phyloP scores from a whole-genome alignment of 2,888 invertebrate species.

The Cephus rjabovi region DNA sequence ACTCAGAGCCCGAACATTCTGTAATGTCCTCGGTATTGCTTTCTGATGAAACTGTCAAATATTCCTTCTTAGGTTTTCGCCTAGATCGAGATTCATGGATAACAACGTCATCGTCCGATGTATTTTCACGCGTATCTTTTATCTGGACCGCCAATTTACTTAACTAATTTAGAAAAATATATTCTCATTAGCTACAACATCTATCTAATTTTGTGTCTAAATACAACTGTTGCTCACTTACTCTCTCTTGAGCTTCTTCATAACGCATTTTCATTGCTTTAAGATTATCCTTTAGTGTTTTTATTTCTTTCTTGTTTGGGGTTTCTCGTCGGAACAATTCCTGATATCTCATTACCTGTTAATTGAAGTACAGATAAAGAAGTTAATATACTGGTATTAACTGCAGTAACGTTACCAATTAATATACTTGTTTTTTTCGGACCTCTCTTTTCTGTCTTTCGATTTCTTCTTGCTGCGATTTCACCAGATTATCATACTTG shows the following conservation, averaged over 20 bases:
- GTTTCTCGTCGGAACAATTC: conserved; percentile 38
- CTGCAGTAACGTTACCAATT: not conserved
- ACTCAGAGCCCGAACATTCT: conserved; percentile 52
- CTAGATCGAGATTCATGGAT: conserved; percentile 15
- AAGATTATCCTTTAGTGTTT: conserved; percentile 26
- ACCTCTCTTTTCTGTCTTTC: conserved; percentile 46
- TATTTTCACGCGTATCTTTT: conserved; percentile 27
- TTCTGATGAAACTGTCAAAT: not conserved
- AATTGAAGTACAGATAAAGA: not conserved
- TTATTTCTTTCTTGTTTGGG: conserved; percentile 33
- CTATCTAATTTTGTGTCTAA: not conserved
- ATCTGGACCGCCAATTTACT: not conserved
- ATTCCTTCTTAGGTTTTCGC: conserved; percentile 1
- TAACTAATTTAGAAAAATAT: not conserved
- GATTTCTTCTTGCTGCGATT: conserved; percentile 44
- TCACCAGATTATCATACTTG: conserved; percentile 50
- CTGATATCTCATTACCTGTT: conserved; percentile 42
- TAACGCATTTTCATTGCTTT: conserved; percentile 26
- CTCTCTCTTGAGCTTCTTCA: conserved; percentile 21
- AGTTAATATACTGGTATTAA: not conserved
- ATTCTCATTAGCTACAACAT: not conserved
- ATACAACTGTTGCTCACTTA: not conserved
- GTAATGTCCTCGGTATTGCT: conserved; percentile 25
- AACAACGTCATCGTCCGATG: conserved; percentile 39
- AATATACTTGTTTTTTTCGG: not conserved